Evolutionary conservation across 2,888 invertebrate genomes (phyloP).

Genomic region (Lacanobia oleracea): DNA sequence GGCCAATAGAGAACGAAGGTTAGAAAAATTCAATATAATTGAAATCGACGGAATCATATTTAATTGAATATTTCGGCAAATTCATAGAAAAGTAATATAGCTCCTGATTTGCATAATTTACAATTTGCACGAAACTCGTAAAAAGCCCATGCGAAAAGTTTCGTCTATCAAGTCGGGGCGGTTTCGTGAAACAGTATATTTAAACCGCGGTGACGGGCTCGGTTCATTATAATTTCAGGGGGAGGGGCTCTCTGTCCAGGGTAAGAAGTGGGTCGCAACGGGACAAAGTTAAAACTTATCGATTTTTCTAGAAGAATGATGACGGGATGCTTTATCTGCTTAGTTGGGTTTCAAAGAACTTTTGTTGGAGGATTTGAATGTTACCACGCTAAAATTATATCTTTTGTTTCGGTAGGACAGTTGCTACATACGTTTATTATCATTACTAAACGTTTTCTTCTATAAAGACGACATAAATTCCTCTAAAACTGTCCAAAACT

Average conservation of each 20-base stretch:
- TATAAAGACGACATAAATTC: neutral
- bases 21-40: too few relatives aligned
- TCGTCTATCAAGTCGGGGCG: conserved; percentile 35
- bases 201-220: conserved; percentile 59
- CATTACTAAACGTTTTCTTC: conserved; percentile 7
- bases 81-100: conserved; percentile 14
- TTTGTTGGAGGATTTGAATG: neutral
- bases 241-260: conserved; percentile 55
- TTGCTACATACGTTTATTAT: neutral
- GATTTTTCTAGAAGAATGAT: conserved; percentile 63
- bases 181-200: conserved; percentile 54
- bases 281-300: conserved; percentile 69
- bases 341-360: conserved; percentile 9
- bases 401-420: neutral
- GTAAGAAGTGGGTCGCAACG: conserved; percentile 67
- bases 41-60: too few relatives aligned
- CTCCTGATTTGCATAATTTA: conserved; percentile 45
- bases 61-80: neutral
- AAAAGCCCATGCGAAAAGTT: conserved; percentile 54
- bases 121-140: conserved; percentile 46
- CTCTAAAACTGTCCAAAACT: conserved; percentile 6
- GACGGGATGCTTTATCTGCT: conserved; percentile 22
- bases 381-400: neutral
- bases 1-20: neutral
- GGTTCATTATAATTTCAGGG: conserved; percentile 66